Conservation (phyloP, 1,140 invertebrate genomes). For the Rhagoletis pomonella region DNA sequence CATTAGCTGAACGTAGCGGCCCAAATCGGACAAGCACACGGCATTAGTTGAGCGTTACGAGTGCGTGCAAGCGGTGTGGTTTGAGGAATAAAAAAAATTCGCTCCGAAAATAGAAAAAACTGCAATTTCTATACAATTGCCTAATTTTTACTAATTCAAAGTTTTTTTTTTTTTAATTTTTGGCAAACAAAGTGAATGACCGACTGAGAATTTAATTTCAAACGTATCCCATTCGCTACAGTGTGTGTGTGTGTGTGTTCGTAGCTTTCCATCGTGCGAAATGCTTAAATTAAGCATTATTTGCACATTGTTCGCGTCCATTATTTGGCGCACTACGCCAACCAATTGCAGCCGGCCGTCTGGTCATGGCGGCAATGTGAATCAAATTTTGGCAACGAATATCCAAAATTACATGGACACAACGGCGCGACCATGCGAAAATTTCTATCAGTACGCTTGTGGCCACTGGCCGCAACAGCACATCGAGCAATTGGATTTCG, state of each 20-base stretch:
- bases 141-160: conserved; percentile 4
- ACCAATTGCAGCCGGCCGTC: conserved; percentile 67
- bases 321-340: conserved; percentile 69
- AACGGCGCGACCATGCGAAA: conserved; percentile 66
- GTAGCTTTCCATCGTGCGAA: neutral
- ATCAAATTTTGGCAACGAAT: conserved; percentile 67
- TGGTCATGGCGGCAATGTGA: conserved; percentile 57
- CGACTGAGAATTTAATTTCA: neutral
- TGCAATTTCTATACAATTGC: neutral
- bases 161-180: neutral
- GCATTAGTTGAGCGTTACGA: conserved; percentile 40
- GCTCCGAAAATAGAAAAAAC: neutral
- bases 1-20: conserved; percentile 27
- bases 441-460: conserved; percentile 72
- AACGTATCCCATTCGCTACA: neutral
- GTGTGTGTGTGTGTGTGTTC: neutral
- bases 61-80: conserved; percentile 34
- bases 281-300: conserved; percentile 70
- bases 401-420: conserved; percentile 70
- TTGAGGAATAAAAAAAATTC: neutral
- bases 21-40: neutral
- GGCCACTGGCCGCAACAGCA: conserved; percentile 67
- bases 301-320: conserved; percentile 65
- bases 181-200: neutral
- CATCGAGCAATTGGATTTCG: conserved; percentile 62